phyloP scores from a whole-genome alignment of 2,888 invertebrate genomes.

The Caenorhabditis panamensis region DNA sequence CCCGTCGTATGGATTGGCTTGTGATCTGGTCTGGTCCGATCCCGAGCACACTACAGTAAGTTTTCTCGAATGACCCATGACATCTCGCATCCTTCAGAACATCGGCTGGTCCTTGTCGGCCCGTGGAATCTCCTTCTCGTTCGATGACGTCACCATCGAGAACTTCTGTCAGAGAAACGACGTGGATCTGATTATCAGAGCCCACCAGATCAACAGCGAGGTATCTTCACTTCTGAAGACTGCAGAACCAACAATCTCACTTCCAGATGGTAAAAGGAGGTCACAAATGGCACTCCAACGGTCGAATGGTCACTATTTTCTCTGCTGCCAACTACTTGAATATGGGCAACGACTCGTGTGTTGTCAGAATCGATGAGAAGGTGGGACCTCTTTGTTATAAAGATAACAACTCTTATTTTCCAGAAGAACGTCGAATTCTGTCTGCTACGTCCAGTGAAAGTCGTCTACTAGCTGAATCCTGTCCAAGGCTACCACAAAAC shows the following conservation, averaged over 20 bases:
- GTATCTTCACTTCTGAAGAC: too few relatives aligned
- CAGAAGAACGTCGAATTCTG: conserved; percentile 47
- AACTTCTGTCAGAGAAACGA: conserved; percentile 83
- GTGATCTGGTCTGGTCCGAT: conserved; percentile 75
- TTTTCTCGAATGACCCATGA: neutral
- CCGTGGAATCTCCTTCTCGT: conserved; percentile 84
- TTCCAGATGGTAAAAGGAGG: conserved; percentile 70
- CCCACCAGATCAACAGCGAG: conserved; percentile 83
- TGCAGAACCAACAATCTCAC: too few relatives aligned
- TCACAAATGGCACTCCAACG: conserved; percentile 67
- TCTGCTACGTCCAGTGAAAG: conserved; percentile 41
- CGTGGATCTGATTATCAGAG: conserved; percentile 84
- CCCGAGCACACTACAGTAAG: conserved; percentile 54
- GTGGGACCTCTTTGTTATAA: conserved; percentile 5
- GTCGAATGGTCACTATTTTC: conserved; percentile 73
- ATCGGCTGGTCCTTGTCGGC: conserved; percentile 69
- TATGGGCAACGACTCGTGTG: conserved; percentile 70
- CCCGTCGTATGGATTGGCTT: conserved; percentile 73
- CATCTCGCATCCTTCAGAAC: conserved; percentile 28
- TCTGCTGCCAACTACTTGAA: conserved; percentile 76
- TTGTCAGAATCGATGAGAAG: conserved; percentile 61
- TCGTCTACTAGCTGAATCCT: neutral
- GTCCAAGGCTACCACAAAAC: neutral
- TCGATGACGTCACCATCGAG: conserved; percentile 84
- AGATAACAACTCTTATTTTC: neutral